Conservation (phyloP, 1,140 invertebrate species). For the Augochlora pura region DNA sequence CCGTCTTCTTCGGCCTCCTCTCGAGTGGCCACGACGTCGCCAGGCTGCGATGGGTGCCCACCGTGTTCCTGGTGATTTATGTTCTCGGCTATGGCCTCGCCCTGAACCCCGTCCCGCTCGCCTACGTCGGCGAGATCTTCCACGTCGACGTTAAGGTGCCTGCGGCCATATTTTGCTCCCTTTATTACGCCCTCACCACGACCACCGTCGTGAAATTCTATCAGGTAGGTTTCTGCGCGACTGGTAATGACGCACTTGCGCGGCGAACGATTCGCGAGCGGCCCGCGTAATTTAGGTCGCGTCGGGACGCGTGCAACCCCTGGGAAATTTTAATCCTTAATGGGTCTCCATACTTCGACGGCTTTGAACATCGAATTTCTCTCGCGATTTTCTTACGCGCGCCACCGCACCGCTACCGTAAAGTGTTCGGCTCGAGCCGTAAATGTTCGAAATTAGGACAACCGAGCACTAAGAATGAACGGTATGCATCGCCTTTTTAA, state of each 20-base stretch:
- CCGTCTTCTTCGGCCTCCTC: constrained; percentile 84
- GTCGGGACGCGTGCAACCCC: not conserved
- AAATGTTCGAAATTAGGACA: too few relatives aligned
- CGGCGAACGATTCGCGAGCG: not conserved
- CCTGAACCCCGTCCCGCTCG: constrained; percentile 76
- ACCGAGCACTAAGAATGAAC: too few relatives aligned
- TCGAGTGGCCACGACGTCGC: constrained; percentile 74
- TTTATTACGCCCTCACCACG: constrained; percentile 74
- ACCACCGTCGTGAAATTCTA: constrained; percentile 75
- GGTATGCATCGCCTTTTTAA: too few relatives aligned
- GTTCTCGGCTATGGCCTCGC: constrained; percentile 74
- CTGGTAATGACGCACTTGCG: constrained; percentile 2
- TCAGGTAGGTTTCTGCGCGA: constrained; percentile 68
- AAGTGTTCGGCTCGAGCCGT: too few relatives aligned
- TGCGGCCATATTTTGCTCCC: constrained; percentile 74
- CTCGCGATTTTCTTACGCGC: too few relatives aligned
- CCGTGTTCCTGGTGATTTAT: constrained; percentile 72
- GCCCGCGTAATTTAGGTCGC: constrained; percentile 8
- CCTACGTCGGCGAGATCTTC: constrained; percentile 79
- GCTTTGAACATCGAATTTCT: too few relatives aligned
- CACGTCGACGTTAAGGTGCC: constrained; percentile 77
- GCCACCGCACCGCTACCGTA: too few relatives aligned
- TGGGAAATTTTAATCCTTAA: constrained; percentile 1
- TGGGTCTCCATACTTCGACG: too few relatives aligned
- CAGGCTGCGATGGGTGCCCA: constrained; percentile 69